Conservation (phyloP, 2,113 vertebrate genomes). For the Semicossyphus pulcher region DNA sequence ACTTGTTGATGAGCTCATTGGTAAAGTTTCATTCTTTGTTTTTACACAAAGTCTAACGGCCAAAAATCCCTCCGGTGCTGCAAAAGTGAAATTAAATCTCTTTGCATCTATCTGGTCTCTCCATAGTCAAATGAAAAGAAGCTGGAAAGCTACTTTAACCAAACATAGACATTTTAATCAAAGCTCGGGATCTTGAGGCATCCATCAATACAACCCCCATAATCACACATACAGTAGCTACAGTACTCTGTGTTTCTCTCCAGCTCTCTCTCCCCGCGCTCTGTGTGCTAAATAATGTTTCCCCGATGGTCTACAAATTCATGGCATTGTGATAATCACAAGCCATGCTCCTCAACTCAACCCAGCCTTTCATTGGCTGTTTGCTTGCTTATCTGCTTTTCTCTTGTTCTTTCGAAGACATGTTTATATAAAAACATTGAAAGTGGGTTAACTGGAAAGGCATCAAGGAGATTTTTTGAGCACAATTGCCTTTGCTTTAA, state of each 20-base stretch:
- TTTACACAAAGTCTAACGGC: no score
- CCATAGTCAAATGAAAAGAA: not conserved
- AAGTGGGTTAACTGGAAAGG: conserved; percentile 84
- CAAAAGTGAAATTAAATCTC: no score
- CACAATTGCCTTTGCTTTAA: conserved; percentile 81
- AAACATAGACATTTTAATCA: conserved; percentile 30
- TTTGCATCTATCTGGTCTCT: not conserved
- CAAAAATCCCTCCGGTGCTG: no score
- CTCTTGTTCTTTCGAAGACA: conserved; percentile 67
- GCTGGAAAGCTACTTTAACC: not conserved
- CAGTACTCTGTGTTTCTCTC: not conserved
- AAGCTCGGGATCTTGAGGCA: conserved; percentile 25
- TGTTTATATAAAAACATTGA: conserved; percentile 78
- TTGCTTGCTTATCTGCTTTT: conserved; percentile 62
- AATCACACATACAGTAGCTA: conserved; percentile 10
- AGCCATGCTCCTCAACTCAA: conserved; percentile 56
- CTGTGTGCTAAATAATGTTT: conserved; percentile 61
- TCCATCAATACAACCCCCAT: conserved; percentile 9
- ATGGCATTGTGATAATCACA: conserved; percentile 60
- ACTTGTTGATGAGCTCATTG: no score
- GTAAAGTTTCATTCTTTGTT: no score
- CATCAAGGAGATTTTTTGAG: conserved; percentile 85
- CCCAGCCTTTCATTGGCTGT: conserved; percentile 67
- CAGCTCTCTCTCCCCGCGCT: conserved; percentile 18
- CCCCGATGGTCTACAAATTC: conserved; percentile 56